phyloP scores from a whole-genome alignment of 2,888 invertebrate genomes.

The Acleris holmiana region DNA sequence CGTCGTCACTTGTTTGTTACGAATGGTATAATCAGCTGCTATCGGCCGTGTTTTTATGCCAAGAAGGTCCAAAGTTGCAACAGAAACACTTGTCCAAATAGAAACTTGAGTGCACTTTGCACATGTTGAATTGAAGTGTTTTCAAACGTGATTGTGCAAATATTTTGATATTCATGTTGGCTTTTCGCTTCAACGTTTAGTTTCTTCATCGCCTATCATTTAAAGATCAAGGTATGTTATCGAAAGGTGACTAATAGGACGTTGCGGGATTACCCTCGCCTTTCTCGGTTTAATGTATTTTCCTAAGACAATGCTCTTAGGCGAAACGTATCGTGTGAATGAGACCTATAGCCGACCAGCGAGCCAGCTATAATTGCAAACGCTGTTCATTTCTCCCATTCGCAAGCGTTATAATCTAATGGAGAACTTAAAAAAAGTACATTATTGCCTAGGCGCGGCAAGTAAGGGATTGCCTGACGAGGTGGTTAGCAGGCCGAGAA shows the following conservation, averaged over 20 bases:
- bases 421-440: conserved; percentile 26
- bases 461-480: too few species aligned
- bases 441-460: too few species aligned
- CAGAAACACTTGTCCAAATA: conserved; percentile 21
- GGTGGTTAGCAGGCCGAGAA: too few species aligned
- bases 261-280: too few species aligned
- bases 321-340: conserved; percentile 64
- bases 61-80: not conserved
- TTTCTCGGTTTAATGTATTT: conserved; percentile 31
- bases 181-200: not conserved
- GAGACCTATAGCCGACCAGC: conserved; percentile 50
- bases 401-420: conserved; percentile 42
- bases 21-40: conserved; percentile 25
- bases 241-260: too few species aligned
- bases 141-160: conserved; percentile 25
- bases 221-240: too few species aligned
- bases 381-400: conserved; percentile 36
- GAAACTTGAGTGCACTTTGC: conserved; percentile 16
- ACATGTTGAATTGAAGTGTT: conserved; percentile 22
- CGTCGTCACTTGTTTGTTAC: conserved; percentile 13
- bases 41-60: conserved; percentile 1
- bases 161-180: conserved; percentile 12
- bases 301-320: conserved; percentile 61
- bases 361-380: conserved; percentile 27
- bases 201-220: too few species aligned